Evolutionary conservation across 2,797 vertebrate species (phyloP), one percentile per base, ranked within the genome.

Genomic region (Poeciliopsis turneri): DNA sequence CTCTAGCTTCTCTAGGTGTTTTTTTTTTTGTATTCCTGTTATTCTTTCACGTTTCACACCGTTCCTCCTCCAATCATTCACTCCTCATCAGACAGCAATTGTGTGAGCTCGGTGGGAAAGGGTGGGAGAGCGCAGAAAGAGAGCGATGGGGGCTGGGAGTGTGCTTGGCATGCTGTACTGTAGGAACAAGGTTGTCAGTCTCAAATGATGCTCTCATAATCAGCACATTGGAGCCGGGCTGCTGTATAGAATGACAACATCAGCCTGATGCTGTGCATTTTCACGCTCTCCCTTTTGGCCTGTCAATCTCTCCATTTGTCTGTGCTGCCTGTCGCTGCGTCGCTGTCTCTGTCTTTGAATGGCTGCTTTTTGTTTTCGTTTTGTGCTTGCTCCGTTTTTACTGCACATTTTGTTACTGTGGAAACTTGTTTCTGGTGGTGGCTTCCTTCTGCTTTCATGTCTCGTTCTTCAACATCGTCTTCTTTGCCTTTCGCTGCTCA

Each of bases 11-110:
- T 92, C 77, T 71, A 82, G 71, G 61, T 83, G 78, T 76, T 51
- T 85, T 80, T 46, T 45, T 28, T 43, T 74, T 76, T 73, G 3
- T 68, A 46, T 51, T 64, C 1, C 61, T 68, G 74, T 87, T 82
- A 84, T 80, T 87, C 82, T 85, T 90, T 80, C 82, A 73, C 87
- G 28, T 88, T 92, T 84, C 77, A 82, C 86, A 83, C 81, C 71
- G 15, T 85, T 89, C 77, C 84, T 80, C 75, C 77, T 90, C 90
- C 92, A 90, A 86, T 92, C 91, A 90, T 84, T 88, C 87, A 75
- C 88, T 92, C 86, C 92, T 94, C 93, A 94, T 94, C 94, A 95
- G 90, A 87, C 76, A 68, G 84, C 92, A 89, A 94, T 95, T 95
- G 93, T 95, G 90, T 69, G 77, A 88, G 91, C 83, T 84, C 84